phyloP scores from a whole-genome alignment of 2,888 invertebrate genomes.

The Aelia acuminata region DNA sequence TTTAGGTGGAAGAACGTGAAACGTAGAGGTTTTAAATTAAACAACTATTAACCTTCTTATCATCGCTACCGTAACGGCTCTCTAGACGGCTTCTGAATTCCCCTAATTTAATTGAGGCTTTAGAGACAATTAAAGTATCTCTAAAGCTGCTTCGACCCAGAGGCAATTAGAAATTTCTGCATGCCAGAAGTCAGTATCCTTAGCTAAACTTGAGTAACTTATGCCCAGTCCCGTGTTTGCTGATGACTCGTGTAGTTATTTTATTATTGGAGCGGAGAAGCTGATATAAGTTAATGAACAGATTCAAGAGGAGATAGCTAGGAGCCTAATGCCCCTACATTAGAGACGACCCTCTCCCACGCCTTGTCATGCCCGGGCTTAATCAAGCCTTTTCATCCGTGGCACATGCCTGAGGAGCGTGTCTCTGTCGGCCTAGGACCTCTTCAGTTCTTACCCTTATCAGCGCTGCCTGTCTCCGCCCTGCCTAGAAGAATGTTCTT shows the following conservation, averaged over 20 bases:
- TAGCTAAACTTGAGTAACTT: not conserved
- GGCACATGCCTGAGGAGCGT: not conserved
- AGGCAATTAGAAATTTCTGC: too few species aligned
- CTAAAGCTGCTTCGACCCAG: too few species aligned
- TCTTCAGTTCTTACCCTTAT: not conserved
- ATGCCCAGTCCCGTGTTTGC: not conserved
- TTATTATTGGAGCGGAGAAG: not conserved
- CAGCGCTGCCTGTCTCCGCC: not conserved
- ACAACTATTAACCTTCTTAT: too few species aligned
- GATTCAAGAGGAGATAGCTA: not conserved
- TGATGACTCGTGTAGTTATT: not conserved
- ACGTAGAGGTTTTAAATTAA: too few species aligned
- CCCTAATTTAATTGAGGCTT: too few species aligned
- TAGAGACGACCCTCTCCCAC: conserved; percentile 22
- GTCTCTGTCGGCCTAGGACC: not conserved
- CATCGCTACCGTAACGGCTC: too few species aligned
- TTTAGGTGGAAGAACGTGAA: too few species aligned
- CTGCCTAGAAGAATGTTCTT: not conserved
- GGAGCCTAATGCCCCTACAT: not conserved
- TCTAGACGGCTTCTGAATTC: too few species aligned
- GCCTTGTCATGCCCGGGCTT: conserved; percentile 21
- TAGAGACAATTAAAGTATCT: too few species aligned
- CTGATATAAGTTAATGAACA: conserved; percentile 21
- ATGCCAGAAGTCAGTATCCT: not conserved
- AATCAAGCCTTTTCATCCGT: conserved; percentile 47